A percentile compares a stretch with the other conserved stretches of the same genome.
These are phyloP conservation scores for Staurois parvus DNA, from an alignment of 2,797 vertebrate species.

Conservation along the genomic window DNA sequence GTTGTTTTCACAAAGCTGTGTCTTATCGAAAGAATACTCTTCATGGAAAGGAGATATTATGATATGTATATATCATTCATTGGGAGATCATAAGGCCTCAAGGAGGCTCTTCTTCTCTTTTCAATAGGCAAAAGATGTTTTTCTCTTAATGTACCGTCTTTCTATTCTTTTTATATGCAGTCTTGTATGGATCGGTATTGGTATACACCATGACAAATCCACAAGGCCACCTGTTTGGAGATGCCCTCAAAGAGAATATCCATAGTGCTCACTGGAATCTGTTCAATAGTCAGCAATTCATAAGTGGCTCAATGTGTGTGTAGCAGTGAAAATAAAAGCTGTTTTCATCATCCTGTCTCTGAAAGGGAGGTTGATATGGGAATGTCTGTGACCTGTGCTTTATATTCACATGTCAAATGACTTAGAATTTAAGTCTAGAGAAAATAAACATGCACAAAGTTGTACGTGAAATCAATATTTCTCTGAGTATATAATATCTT, in stretches of 20 bases:
- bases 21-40: too few relatives aligned
- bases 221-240: conserved; percentile 31
- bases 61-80: background rate
- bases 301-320: background rate
- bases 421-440: conserved; percentile 16
- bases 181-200: background rate
- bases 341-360: background rate
- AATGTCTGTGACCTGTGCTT: conserved; percentile 21
- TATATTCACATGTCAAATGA: conserved; percentile 19
- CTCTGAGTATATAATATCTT: too few relatives aligned
- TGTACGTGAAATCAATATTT: background rate
- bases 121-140: background rate
- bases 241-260: background rate
- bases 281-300: background rate
- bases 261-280: background rate
- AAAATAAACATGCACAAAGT: conserved; percentile 23
- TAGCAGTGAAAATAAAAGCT: conserved; percentile 1
- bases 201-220: background rate
- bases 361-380: background rate
- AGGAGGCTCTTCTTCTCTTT: background rate
- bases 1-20: too few relatives aligned
- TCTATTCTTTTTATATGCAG: conserved; percentile 13
- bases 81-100: background rate
- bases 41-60: too few relatives aligned
- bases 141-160: background rate